Evolutionary conservation across 1,140 invertebrate genomes (phyloP), one percentile per base, ranked within the genome.

Genomic region (Drosophila ironensis): DNA sequence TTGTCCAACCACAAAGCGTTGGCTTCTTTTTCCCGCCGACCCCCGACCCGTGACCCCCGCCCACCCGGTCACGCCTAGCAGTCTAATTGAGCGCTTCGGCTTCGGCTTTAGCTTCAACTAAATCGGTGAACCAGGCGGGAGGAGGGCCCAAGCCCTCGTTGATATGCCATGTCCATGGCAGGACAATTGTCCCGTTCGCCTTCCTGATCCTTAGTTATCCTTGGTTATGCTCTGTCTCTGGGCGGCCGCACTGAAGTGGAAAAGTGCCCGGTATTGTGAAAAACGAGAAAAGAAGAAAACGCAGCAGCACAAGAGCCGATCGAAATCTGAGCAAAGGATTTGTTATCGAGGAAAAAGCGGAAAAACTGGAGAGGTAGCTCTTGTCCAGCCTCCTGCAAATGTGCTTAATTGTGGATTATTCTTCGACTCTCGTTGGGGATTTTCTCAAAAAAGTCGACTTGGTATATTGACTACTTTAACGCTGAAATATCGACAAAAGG

Each of bases 71-170:
- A 24, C 27, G 45, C 40, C 68, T 47, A 48, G 46, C 44, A 28
- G 57, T 70, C 68, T 71, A 71, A 71, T 71, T 71, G 68, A 71
- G 46, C 54, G 66, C 68, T 71, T 52, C 46, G 46, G 40, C 38
- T 57, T 46, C 38, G 24, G 60, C 52, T 44, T 42, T 27, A 8
- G 25, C 12, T 40, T 22, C n/a, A n/a, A n/a, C n/a, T n/a, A n/a
- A n/a, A n/a, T n/a, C n/a, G n/a, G n/a, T n/a, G n/a, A n/a, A n/a
- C n/a, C n/a, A n/a, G 3, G 12, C 9, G 22, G 19, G 20, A 24
- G 0, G n/a, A n/a, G n/a, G n/a, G n/a, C n/a, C n/a, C n/a, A n/a
- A n/a, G n/a, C n/a, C n/a, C n/a, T 22, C 7, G 35, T 17, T 47
- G 33, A 25, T 41, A 19, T 48, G 11, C n/a, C 12, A 52, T 6